Conservation (phyloP, 2,888 invertebrate genomes). For the Amphipyra tragopoginis region DNA sequence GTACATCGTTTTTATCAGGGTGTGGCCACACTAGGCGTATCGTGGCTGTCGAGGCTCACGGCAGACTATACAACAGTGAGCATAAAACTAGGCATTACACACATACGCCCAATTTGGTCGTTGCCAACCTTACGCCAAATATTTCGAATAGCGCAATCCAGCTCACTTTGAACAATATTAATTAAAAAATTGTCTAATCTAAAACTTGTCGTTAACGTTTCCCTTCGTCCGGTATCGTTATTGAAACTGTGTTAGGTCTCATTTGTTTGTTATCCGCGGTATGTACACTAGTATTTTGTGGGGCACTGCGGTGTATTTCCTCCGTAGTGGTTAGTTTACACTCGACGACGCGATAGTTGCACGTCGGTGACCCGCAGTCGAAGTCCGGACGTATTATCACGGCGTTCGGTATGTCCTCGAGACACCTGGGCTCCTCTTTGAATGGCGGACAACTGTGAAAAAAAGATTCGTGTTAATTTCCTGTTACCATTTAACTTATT, state of each 20-base stretch:
- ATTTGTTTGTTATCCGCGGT: conserved; percentile 67
- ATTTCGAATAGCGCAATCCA: conserved; percentile 47
- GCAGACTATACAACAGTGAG: conserved; percentile 39
- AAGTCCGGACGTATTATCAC: conserved; percentile 79
- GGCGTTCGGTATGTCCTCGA: conserved; percentile 83
- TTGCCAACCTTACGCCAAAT: conserved; percentile 60
- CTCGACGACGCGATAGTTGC: conserved; percentile 85
- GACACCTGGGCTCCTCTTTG: conserved; percentile 79
- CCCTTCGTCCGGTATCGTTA: conserved; percentile 90
- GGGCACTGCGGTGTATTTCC: conserved; percentile 74
- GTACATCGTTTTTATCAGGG: conserved; percentile 49
- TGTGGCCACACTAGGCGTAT: conserved; percentile 54
- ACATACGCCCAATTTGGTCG: conserved; percentile 62
- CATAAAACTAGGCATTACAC: conserved; percentile 37
- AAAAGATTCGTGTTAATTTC: background rate
- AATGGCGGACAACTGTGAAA: conserved; percentile 83
- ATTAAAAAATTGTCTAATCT: conserved; percentile 67
- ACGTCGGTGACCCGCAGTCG: conserved; percentile 83
- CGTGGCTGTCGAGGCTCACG: conserved; percentile 34
- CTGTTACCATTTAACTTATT: too few relatives aligned
- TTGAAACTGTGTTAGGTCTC: conserved; percentile 89
- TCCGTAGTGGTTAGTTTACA: conserved; percentile 86
- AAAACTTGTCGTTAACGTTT: conserved; percentile 80
- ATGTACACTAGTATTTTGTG: conserved; percentile 65
- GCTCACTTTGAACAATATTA: conserved; percentile 67